Base-by-base conservation (phyloP, 2,797 vertebrate genomes). In the Onychomys leucogaster region DNA sequence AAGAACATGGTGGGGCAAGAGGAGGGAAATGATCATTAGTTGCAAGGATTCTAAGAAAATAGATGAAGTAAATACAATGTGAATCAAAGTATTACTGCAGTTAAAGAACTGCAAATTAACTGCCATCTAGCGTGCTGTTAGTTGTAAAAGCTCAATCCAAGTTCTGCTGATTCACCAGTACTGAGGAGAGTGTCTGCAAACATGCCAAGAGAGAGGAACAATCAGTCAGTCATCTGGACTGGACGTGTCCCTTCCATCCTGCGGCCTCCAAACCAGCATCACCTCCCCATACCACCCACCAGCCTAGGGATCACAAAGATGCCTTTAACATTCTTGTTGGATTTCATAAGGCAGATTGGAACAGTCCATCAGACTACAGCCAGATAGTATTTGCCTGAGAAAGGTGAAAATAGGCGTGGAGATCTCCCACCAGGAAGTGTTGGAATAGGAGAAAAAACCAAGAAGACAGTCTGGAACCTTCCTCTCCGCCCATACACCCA, bases 31-130 rank as follows among this genome's bases (percentile, higher is more conserved):
- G 95, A 95, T 98, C 93, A 94, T 4, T 27, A 97, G 96, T 96
- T 98, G 98, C 96, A 97, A 96, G 93, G 98, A 98, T 86, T 97
- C 98, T 98, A 98, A 98, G 97, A 98, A 98, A 98, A 98, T 95
- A 98, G 98, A 97, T 98, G 98, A 97, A 96, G 98, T 97, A 97
- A 98, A 97, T 99, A 99, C 98, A 98, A 98, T 98, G 98, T 98
- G 98, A 98, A 98, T 98, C 98, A 98, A 98, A 99, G 98, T 98
- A 98, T 98, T 86, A 94, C n/a, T n/a, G n/a, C n/a, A n/a, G n/a
- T n/a, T n/a, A n/a, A n/a, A n/a, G n/a, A n/a, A 98, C 97, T 98
- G 98, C 96, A 94, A 98, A 98, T 97, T 98, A 98, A 98, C 96
- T 97, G 98, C 98, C 97, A 96, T 96, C 98, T 97, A 97, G 81